phyloP scores from a whole-genome alignment of 2,888 invertebrate species.

The Salticus scenicus region DNA sequence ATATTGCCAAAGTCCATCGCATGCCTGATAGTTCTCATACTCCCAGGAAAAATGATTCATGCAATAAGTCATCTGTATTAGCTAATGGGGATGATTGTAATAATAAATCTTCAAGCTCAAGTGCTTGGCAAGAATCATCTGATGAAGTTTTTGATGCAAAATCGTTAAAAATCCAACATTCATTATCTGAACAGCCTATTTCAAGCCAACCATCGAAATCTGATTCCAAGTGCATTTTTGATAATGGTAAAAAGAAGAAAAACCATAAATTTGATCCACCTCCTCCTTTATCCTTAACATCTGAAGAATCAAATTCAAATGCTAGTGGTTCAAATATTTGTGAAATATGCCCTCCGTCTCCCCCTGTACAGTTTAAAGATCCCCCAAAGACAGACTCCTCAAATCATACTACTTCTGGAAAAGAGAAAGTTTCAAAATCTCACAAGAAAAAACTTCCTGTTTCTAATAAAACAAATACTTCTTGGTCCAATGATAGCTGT shows the following conservation, averaged over 20 bases:
- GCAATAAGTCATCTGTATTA: background rate
- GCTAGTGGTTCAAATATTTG: conserved; percentile 32
- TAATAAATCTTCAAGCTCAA: background rate
- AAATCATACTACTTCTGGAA: conserved; percentile 70
- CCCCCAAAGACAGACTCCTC: conserved; percentile 73
- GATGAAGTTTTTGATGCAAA: conserved; percentile 4
- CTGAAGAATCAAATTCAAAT: background rate
- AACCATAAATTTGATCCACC: conserved; percentile 41
- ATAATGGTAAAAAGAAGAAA: conserved; percentile 22
- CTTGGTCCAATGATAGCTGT: conserved; percentile 62
- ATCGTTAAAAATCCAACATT: conserved; percentile 13
- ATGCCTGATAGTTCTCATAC: background rate
- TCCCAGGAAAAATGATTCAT: background rate
- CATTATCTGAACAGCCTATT: conserved; percentile 15
- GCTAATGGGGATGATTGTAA: background rate
- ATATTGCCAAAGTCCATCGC: background rate
- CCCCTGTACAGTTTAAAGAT: conserved; percentile 80
- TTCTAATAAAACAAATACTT: conserved; percentile 30
- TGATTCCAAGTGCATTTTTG: conserved; percentile 26
- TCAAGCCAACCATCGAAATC: conserved; percentile 57
- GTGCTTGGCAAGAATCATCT: conserved; percentile 19
- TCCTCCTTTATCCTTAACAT: conserved; percentile 36
- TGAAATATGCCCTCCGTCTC: conserved; percentile 74
- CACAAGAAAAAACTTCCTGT: conserved; percentile 41
- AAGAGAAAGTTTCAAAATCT: conserved; percentile 21